These are phyloP conservation scores for Stigmatopora nigra DNA, from an alignment of 2,113 vertebrate species.

Conservation along the genomic window DNA sequence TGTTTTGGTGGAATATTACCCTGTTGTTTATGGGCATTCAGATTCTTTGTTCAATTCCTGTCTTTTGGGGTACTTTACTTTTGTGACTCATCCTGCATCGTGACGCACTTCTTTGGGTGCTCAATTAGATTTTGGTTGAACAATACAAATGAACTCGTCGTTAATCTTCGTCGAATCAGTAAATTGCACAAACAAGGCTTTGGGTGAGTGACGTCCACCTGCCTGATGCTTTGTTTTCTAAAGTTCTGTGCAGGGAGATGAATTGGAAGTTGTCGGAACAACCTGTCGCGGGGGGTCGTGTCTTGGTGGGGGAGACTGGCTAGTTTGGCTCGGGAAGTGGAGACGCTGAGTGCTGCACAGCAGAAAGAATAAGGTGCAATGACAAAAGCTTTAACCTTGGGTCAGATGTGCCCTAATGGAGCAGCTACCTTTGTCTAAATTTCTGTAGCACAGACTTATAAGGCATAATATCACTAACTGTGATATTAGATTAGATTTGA, in stretches of 20 bases:
- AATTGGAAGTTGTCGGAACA: neutral
- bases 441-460: neutral
- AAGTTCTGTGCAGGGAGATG: neutral
- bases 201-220: neutral
- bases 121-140: slow-evolving; percentile 48
- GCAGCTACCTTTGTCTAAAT: neutral
- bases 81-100: slow-evolving; percentile 39
- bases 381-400: neutral
- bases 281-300: neutral
- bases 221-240: neutral
- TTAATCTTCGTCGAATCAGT: slow-evolving; percentile 40
- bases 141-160: slow-evolving; percentile 31
- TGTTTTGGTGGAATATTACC: slow-evolving; percentile 17
- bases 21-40: slow-evolving; percentile 38
- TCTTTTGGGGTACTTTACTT: slow-evolving; percentile 11
- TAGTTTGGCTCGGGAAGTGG: slow-evolving; percentile 3
- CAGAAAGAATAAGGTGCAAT: slow-evolving; percentile 8
- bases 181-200: slow-evolving; percentile 30
- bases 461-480: too few species aligned
- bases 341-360: slow-evolving; percentile 1
- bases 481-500: too few species aligned
- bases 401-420: neutral
- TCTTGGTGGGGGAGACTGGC: neutral
- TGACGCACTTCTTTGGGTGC: slow-evolving; percentile 22
- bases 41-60: slow-evolving; percentile 27